A percentile compares a stretch with the other conserved stretches of the same genome.
These are phyloP conservation scores for Frankliniella fusca DNA, from an alignment of 2,888 invertebrate genomes.

Conservation along the genomic window DNA sequence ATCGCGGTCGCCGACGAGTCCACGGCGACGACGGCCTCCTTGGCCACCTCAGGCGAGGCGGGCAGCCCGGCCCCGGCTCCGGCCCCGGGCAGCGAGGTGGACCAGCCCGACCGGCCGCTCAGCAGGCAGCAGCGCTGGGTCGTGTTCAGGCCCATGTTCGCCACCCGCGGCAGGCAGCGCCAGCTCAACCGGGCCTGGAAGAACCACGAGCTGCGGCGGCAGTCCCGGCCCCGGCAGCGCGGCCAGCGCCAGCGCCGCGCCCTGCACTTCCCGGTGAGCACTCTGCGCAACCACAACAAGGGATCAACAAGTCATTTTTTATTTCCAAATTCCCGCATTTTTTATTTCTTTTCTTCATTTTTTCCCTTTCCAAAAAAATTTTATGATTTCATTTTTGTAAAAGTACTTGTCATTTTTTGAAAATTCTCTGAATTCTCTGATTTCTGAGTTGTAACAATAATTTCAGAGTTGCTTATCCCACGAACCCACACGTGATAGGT, in stretches of 20 bases:
- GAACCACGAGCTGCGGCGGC: neutral
- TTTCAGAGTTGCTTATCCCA: too few relatives aligned
- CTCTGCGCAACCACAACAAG: neutral
- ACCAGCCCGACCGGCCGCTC: neutral
- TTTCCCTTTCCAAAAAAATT: too few relatives aligned
- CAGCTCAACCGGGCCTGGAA: neutral
- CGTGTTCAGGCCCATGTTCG: conserved; percentile 19
- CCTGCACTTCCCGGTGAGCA: neutral
- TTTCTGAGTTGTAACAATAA: too few relatives aligned
- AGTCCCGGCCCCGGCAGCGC: neutral
- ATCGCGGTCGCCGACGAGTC: neutral
- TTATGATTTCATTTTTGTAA: too few relatives aligned
- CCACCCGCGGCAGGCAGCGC: neutral
- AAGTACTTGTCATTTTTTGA: too few relatives aligned
- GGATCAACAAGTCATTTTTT: too few relatives aligned
- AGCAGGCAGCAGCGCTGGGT: neutral
- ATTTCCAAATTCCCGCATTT: neutral
- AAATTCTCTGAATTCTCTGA: too few relatives aligned
- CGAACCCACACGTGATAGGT: too few relatives aligned
- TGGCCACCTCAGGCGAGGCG: neutral
- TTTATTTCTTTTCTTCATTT: neutral
- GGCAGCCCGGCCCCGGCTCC: neutral
- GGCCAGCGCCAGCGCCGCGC: conserved; percentile 6
- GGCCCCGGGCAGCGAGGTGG: neutral
- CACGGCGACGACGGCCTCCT: neutral